Conservation (phyloP, 2,888 invertebrate species). For the Pheosia tremula region DNA sequence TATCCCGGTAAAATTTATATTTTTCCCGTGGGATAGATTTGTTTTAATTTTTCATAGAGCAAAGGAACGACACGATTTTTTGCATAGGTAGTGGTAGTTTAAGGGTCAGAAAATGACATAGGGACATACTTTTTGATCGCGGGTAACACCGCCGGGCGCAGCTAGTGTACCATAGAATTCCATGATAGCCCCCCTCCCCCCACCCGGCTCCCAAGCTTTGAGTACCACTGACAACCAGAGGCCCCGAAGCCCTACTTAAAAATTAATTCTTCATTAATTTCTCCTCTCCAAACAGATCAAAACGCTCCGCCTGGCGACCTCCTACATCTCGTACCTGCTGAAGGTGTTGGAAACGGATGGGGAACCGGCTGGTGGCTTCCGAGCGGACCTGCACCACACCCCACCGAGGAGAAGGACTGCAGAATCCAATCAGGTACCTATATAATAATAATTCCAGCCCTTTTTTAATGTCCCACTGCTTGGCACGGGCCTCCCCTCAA, state of each 20-base stretch:
- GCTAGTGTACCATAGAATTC: too few species aligned
- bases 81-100: too few species aligned
- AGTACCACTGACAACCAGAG: conserved; percentile 16
- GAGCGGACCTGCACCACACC: conserved; percentile 90
- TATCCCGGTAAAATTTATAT: too few species aligned
- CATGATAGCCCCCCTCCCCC: not conserved
- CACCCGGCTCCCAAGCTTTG: conserved; percentile 3
- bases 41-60: too few species aligned
- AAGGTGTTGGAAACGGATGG: conserved; percentile 95
- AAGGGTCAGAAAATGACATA: too few species aligned
- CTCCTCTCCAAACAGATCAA: conserved; percentile 89
- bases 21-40: too few species aligned
- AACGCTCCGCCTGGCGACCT: conserved; percentile 95
- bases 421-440: conserved; percentile 56
- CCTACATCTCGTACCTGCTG: conserved; percentile 96
- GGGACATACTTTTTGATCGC: too few species aligned
- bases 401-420: conserved; percentile 70
- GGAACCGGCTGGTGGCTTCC: conserved; percentile 92
- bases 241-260: conserved; percentile 26
- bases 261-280: conserved; percentile 40
- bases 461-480: too few species aligned
- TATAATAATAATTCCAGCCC: too few species aligned
- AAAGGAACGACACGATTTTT: too few species aligned
- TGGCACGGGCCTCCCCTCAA: too few species aligned
- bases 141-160: too few species aligned